Evolutionary conservation across 2,113 vertebrate species (phyloP), one percentile per base, ranked within the genome.

Genomic region (Amazona vittata): DNA sequence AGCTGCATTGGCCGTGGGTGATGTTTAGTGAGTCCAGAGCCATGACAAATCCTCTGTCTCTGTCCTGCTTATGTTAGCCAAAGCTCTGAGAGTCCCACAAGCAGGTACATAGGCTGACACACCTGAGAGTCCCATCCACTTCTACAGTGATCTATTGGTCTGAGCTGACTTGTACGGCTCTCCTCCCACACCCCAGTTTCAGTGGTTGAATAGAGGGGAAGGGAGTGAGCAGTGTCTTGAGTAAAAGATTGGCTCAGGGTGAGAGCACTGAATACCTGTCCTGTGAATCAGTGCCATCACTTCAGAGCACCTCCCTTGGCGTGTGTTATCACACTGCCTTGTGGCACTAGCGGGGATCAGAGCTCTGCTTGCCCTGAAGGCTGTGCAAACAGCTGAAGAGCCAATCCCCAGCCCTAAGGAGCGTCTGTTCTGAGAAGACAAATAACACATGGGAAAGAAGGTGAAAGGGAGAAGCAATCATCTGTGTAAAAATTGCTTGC

Each of bases 381-480:
- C 90, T 75, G 57, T 65, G 15, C 43, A 93, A 88, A 93, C 6
- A 86, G 37, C 64, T 89, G 73, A 71, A 63, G 77, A 89, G 68
- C 41, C 69, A 15, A 64, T 83, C 79, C 87, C 71, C 81, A 60
- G 60, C 76, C 86, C 49, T 52, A n/a, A 86, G 86, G 90, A 76
- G 7, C 28, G 70, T 68, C 55, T 73, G 35, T 81, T 92, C 73
- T 81, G 50, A 68, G 52, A 75, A 90, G 43, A 46, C 49, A 81
- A 95, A 50, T 69, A 76, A 55, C 26, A 52, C 5, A 0, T 18
- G 57, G 81, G 69, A 88, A 88, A 76, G 78, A 65, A 88, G 92
- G 94, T 89, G 86, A 95, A 94, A 95, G 85, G 68, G 76, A 78
- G 31, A 64, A 71, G 73, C 67, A 78, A 7, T 50, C 33, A 35